A percentile compares a stretch with the other conserved stretches of the same genome.
Conservation (phyloP, 2,888 invertebrate species). For the Patella depressa region DNA sequence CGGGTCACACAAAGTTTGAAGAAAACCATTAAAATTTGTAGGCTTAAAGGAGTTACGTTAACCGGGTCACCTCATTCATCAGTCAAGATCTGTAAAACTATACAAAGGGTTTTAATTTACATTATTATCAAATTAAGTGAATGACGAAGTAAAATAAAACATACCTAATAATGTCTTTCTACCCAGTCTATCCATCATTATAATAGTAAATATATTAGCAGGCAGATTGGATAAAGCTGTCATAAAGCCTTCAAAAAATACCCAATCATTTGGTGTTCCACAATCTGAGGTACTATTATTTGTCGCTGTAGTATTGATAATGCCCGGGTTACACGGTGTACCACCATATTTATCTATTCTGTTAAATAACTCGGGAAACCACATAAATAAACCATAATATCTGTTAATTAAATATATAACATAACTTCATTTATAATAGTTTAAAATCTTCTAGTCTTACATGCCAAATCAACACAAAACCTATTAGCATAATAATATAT, state of each 20-base stretch:
- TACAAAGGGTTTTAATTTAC: no score
- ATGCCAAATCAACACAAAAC: no score
- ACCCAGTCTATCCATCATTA: constrained; percentile 68
- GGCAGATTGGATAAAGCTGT: constrained; percentile 69
- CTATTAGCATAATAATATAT: no score
- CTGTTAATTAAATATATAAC: constrained; percentile 71
- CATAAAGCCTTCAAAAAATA: constrained; percentile 67
- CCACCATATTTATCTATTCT: constrained; percentile 74
- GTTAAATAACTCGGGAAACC: constrained; percentile 95
- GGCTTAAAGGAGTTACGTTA: no score
- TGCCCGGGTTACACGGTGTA: constrained; percentile 53
- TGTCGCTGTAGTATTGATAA: constrained; percentile 14
- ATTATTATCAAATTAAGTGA: no score
- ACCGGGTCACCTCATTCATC: no score
- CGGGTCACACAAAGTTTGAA: no score
- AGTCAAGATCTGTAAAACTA: no score
- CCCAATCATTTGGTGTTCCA: constrained; percentile 43
- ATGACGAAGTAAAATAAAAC: constrained; percentile 14
- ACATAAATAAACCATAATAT: constrained; percentile 96
- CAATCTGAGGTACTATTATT: constrained; percentile 27
- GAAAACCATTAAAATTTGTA: no score
- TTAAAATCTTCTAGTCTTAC: no score
- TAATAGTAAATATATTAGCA: constrained; percentile 67
- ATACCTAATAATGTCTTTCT: constrained; percentile 65
- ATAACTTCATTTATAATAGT: no score